These are phyloP conservation scores for Mastigias papua DNA, from an alignment of 30 jellyfish, hydroid and myxozoan genomes.

Conservation along the genomic window DNA sequence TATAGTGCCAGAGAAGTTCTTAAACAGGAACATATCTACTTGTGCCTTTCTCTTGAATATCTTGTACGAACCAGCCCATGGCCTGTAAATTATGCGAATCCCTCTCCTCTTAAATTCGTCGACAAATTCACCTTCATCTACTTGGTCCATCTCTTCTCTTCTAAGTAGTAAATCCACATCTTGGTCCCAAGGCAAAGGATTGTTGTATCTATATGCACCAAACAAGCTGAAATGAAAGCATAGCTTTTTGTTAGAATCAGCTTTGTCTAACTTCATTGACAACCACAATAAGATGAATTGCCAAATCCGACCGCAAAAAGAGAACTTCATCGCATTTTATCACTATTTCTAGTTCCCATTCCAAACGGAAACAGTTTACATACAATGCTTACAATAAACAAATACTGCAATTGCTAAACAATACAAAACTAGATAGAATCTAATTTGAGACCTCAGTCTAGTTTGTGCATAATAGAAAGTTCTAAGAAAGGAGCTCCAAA, in stretches of 20 bases:
- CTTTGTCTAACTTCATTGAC: too few relatives aligned
- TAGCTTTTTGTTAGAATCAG: background rate
- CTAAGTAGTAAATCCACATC: conserved; percentile 87
- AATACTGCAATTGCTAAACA: too few relatives aligned
- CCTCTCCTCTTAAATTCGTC: conserved; percentile 45
- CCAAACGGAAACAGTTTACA: too few relatives aligned
- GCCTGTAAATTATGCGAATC: conserved; percentile 71
- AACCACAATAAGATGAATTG: too few relatives aligned
- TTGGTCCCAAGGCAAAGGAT: conserved; percentile 96
- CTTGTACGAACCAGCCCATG: conserved; percentile 82
- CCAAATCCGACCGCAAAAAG: too few relatives aligned
- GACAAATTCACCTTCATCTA: conserved; percentile 41
- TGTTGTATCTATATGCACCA: conserved; percentile 92
- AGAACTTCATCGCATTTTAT: too few relatives aligned
- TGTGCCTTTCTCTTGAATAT: conserved; percentile 57
- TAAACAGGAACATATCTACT: conserved; percentile 87
- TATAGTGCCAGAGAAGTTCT: conserved; percentile 53
- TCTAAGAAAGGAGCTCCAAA: too few relatives aligned
- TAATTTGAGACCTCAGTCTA: too few relatives aligned
- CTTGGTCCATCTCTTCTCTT: conserved; percentile 65
- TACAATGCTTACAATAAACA: too few relatives aligned
- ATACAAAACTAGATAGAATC: too few relatives aligned
- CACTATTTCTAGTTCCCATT: too few relatives aligned
- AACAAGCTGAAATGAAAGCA: conserved; percentile 70
- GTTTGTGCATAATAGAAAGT: too few relatives aligned